Conservation (phyloP, 2,888 invertebrate species). For the Blastobasis lacticolella region DNA sequence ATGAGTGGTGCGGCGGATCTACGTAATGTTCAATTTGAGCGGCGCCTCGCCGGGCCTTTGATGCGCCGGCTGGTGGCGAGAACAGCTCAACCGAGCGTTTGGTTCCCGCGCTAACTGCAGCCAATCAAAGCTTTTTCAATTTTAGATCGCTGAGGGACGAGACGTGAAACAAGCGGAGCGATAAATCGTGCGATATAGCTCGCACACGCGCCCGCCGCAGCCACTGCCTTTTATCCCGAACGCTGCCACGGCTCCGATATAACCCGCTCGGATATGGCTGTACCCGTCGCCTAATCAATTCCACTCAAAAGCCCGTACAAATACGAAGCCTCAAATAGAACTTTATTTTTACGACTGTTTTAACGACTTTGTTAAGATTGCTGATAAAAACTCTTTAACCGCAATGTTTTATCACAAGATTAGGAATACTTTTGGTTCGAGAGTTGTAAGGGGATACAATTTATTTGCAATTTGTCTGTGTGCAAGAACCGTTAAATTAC, state of each 20-base stretch:
- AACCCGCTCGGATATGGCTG: background rate
- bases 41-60: constrained; percentile 38
- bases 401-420: constrained; percentile 35
- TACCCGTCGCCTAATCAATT: constrained; percentile 1
- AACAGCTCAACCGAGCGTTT: constrained; percentile 35
- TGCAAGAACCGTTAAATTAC: background rate
- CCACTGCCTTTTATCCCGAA: constrained; percentile 13
- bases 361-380: constrained; percentile 50
- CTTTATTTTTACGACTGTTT: constrained; percentile 52
- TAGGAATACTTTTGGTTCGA: constrained; percentile 1
- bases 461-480: background rate
- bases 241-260: background rate
- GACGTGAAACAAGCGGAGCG: constrained; percentile 43
- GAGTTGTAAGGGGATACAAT: background rate
- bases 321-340: constrained; percentile 42
- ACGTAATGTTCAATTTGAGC: constrained; percentile 38
- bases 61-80: constrained; percentile 20
- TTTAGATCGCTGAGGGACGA: constrained; percentile 41
- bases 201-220: constrained; percentile 16
- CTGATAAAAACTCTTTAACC: constrained; percentile 49
- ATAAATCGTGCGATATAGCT: constrained; percentile 25
- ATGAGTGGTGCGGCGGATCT: constrained; percentile 8
- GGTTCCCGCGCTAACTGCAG: constrained; percentile 40
- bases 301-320: constrained; percentile 16
- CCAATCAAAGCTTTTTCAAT: constrained; percentile 60